Percentiles rank a stretch among this genome's conserved stretches.
These are phyloP conservation scores for Dunckerocampus dactyliophorus DNA, from an alignment of 2,113 vertebrate species.

Conservation along the genomic window DNA sequence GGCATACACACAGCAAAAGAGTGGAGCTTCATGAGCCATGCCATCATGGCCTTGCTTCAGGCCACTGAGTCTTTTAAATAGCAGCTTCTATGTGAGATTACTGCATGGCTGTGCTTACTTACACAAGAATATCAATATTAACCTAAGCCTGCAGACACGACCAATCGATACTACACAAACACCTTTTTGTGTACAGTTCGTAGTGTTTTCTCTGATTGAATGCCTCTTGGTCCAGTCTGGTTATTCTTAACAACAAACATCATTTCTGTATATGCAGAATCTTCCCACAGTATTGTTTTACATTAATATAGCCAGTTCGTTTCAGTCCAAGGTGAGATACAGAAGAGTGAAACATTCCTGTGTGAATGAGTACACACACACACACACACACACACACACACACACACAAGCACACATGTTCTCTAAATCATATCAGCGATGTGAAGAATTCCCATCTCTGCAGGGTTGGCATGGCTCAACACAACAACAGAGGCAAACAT, in stretches of 20 bases:
- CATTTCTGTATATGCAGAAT: neutral
- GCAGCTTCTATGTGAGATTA: neutral
- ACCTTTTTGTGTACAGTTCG: slow-evolving; percentile 13
- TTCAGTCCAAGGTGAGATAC: slow-evolving; percentile 6
- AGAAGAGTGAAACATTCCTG: slow-evolving; percentile 30
- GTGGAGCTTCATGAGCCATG: too few relatives aligned
- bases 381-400: slow-evolving; percentile 4
- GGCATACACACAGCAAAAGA: too few relatives aligned
- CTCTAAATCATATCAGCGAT: slow-evolving; percentile 33
- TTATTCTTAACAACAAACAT: neutral
- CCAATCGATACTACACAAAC: slow-evolving; percentile 51
- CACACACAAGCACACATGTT: slow-evolving; percentile 7
- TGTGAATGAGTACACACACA: slow-evolving; percentile 10
- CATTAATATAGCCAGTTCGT: neutral
- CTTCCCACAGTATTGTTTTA: neutral
- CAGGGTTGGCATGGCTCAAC: slow-evolving; percentile 17
- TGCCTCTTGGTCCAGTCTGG: neutral
- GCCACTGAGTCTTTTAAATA: too few relatives aligned
- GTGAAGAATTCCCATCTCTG: slow-evolving; percentile 32
- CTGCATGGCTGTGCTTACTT: slow-evolving; percentile 19
- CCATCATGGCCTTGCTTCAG: too few relatives aligned
- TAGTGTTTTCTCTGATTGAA: slow-evolving; percentile 9
- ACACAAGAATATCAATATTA: slow-evolving; percentile 40
- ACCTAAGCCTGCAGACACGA: slow-evolving; percentile 31
- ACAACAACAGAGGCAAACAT: slow-evolving; percentile 25